Evolutionary conservation across 2,888 invertebrate genomes (phyloP).

Genomic region (Macrosiphum euphorbiae): DNA sequence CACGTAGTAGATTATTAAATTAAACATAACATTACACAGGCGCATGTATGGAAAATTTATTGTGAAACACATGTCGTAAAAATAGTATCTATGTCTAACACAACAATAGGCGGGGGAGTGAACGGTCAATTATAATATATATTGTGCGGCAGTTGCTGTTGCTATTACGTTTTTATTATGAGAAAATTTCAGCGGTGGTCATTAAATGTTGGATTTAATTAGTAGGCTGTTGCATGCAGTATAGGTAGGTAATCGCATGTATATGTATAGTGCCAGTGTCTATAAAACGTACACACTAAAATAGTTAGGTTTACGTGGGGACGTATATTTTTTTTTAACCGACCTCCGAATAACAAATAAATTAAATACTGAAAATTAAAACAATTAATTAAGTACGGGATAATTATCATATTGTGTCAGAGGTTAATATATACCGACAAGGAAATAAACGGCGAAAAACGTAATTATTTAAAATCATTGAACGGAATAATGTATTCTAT

Average conservation of each 20-base stretch:
- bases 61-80: slow-evolving; percentile 64
- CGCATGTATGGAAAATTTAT: slow-evolving; percentile 35
- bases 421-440: slow-evolving; percentile 7
- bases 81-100: not conserved
- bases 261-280: not conserved
- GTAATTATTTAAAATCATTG: slow-evolving; percentile 57
- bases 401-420: slow-evolving; percentile 51
- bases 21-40: slow-evolving; percentile 28
- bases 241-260: not conserved
- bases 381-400: slow-evolving; percentile 47
- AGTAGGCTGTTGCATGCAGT: slow-evolving; percentile 23
- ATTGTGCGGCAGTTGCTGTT: slow-evolving; percentile 40
- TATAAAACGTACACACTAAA: not conserved
- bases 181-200: slow-evolving; percentile 56
- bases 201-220: slow-evolving; percentile 62
- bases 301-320: not conserved
- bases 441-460: slow-evolving; percentile 45
- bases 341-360: slow-evolving; percentile 34
- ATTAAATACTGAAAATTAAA: slow-evolving; percentile 40
- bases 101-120: slow-evolving; percentile 53
- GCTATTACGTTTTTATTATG: slow-evolving; percentile 61
- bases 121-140: slow-evolving; percentile 53
- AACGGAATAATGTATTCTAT: slow-evolving; percentile 55
- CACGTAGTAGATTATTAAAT: slow-evolving; percentile 46
- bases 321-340: slow-evolving; percentile 30